Conservation (phyloP, 1,140 invertebrate genomes). For the Habropoda laboriosa region DNA sequence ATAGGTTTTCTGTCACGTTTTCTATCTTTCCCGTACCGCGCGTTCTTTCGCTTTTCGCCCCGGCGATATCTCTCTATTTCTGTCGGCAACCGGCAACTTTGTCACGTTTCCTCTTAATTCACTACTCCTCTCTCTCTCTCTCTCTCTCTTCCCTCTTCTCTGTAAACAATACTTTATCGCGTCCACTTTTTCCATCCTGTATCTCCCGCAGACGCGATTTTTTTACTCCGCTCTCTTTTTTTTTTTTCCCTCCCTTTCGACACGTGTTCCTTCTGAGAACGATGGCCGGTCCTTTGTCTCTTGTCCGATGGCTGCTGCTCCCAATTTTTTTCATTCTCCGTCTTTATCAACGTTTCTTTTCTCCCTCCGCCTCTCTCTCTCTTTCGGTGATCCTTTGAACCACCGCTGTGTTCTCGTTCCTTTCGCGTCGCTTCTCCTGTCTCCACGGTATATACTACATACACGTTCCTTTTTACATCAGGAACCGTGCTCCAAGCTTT, state of each 20-base stretch:
- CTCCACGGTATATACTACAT: too few species aligned
- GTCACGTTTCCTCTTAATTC: slow-evolving; percentile 46
- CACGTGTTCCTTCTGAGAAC: neutral
- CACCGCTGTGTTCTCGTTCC: neutral
- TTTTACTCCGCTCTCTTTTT: neutral
- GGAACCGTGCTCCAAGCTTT: neutral
- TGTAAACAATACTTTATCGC: slow-evolving; percentile 9
- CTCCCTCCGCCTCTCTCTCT: neutral
- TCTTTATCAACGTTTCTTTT: neutral
- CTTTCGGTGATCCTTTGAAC: neutral
- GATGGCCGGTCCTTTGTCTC: neutral
- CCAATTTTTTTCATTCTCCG: neutral
- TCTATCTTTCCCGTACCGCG: neutral
- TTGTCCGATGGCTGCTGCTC: neutral
- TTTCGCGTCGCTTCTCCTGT: neutral
- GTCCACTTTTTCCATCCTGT: neutral
- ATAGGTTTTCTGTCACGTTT: slow-evolving; percentile 24
- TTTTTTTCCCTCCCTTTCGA: neutral
- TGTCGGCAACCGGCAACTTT: neutral
- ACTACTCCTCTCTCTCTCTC: slow-evolving; percentile 33
- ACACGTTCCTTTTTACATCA: neutral
- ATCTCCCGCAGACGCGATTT: too few species aligned
- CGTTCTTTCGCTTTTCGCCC: neutral
- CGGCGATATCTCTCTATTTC: neutral
- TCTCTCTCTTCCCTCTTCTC: slow-evolving; percentile 19